Evolutionary conservation across 2,113 vertebrate species (phyloP).

Genomic region (Tragelaphus strepsiceros): DNA sequence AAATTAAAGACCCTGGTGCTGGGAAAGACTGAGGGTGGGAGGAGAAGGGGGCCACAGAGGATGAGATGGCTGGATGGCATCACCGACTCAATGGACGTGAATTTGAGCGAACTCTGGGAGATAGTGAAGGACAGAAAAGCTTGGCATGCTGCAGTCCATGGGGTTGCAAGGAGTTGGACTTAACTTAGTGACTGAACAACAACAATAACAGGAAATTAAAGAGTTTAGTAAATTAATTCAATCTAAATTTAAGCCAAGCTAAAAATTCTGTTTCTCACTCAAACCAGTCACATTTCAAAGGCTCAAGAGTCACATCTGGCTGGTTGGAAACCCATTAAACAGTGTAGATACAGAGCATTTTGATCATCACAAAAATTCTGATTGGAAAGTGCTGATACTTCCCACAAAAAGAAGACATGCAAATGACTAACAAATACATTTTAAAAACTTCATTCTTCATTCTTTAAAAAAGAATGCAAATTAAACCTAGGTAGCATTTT

Average conservation of each 20-base stretch:
- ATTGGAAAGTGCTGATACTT: neutral
- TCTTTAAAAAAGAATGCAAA: neutral
- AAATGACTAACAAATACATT: neutral
- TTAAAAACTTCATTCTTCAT: neutral
- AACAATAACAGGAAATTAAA: neutral
- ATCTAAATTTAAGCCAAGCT: neutral
- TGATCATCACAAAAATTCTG: neutral
- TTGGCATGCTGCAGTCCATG: neutral
- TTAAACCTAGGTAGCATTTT: neutral
- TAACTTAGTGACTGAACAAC: neutral
- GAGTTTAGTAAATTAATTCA: neutral
- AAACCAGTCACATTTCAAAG: neutral
- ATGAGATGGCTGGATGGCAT: neutral
- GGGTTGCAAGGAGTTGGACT: neutral
- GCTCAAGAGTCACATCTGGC: neutral
- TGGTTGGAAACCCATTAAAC: accelerated
- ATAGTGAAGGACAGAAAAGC: neutral
- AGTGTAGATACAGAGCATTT: too few relatives aligned
- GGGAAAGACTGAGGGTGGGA: neutral
- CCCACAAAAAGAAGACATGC: neutral
- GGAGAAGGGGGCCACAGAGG: neutral
- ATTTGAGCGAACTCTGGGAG: neutral
- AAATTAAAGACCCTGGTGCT: neutral
- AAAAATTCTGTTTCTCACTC: neutral
- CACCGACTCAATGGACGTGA: neutral